These are phyloP conservation scores for Platycheirus albimanus DNA, from an alignment of 2,888 invertebrate genomes.

Conservation along the genomic window DNA sequence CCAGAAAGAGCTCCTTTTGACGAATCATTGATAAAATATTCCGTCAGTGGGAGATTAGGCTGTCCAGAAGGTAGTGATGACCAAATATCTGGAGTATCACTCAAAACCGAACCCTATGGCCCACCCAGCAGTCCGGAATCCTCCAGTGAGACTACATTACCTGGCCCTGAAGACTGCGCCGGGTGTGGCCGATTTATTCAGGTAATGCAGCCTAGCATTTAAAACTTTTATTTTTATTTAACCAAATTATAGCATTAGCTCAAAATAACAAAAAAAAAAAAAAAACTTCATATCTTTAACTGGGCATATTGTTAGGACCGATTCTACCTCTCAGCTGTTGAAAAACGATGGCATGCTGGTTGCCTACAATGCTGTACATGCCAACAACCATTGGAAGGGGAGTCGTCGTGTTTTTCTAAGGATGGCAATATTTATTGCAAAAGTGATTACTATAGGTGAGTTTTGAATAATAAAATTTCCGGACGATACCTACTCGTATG, in stretches of 20 bases:
- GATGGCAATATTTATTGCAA: conserved; percentile 98
- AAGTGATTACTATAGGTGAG: conserved; percentile 97
- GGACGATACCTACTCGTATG: background rate
- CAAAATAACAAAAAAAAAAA: conserved; percentile 46
- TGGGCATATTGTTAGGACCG: conserved; percentile 85
- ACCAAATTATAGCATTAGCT: conserved; percentile 61
- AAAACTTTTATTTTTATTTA: conserved; percentile 51
- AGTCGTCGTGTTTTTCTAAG: conserved; percentile 95
- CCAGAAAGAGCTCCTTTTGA: conserved; percentile 81
- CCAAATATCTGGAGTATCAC: conserved; percentile 81
- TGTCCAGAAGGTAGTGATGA: conserved; percentile 81
- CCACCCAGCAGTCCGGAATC: conserved; percentile 83
- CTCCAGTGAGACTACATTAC: conserved; percentile 80
- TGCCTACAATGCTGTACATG: conserved; percentile 96
- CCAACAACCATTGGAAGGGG: conserved; percentile 93
- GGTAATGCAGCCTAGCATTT: conserved; percentile 76
- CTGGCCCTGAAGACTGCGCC: conserved; percentile 86
- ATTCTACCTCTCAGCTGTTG: conserved; percentile 95
- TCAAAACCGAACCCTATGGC: conserved; percentile 82
- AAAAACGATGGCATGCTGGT: conserved; percentile 95
- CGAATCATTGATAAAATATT: conserved; percentile 81
- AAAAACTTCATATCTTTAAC: conserved; percentile 62
- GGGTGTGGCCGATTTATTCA: conserved; percentile 94
- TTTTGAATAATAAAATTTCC: conserved; percentile 51
- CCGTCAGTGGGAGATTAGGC: conserved; percentile 80